These are phyloP conservation scores for Hippopotamyrus pictus DNA, from an alignment of 2,797 vertebrate species.

Conservation along the genomic window DNA sequence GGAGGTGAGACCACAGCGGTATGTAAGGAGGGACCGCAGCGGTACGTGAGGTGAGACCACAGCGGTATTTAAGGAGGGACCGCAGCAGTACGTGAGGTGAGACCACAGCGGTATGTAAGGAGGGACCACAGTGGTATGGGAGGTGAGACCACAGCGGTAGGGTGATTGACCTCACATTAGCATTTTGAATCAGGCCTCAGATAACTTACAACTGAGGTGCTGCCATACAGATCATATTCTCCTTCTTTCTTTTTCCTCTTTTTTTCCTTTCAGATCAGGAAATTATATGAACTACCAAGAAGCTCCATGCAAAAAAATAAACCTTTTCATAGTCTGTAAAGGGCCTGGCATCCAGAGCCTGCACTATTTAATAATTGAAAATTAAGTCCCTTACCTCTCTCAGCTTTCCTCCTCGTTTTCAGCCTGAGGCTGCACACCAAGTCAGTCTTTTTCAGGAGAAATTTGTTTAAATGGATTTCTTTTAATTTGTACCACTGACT, in stretches of 20 bases:
- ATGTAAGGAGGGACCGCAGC: neutral
- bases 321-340: neutral
- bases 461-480: neutral
- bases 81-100: neutral
- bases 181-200: neutral
- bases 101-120: neutral
- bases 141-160: neutral
- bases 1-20: neutral
- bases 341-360: neutral
- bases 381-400: neutral
- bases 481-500: constrained; percentile 11
- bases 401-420: neutral
- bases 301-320: neutral
- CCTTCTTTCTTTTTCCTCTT: neutral
- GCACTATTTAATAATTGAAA: neutral
- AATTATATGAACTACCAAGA: neutral
- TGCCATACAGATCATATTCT: too few species aligned
- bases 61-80: neutral
- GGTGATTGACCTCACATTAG: neutral
- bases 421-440: neutral
- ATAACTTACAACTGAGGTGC: neutral
- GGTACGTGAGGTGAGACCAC: neutral
- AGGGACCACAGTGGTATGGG: neutral
- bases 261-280: neutral
- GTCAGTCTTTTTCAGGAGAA: neutral